Evolutionary conservation across 1,140 invertebrate genomes (phyloP).

Genomic region (Drosophila nigromelanica): DNA sequence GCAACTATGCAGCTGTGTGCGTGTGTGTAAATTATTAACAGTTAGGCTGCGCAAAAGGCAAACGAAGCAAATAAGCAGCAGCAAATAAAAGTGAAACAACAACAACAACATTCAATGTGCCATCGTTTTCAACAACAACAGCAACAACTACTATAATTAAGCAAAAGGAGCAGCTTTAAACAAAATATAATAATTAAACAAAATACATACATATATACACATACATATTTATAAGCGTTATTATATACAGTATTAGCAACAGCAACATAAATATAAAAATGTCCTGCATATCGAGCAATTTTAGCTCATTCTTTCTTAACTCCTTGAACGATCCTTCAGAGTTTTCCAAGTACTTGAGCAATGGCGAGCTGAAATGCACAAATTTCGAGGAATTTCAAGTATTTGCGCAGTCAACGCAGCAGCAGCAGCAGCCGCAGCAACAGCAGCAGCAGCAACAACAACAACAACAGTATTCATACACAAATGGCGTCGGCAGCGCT

Average conservation of each 20-base stretch:
- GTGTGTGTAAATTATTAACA: slow-evolving; percentile 51
- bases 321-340: slow-evolving; percentile 83
- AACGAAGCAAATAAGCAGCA: slow-evolving; percentile 29
- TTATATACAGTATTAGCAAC: slow-evolving; percentile 67
- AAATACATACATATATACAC: slow-evolving; percentile 38
- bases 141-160: slow-evolving; percentile 32
- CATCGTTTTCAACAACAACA: slow-evolving; percentile 38
- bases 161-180: slow-evolving; percentile 55
- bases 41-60: slow-evolving; percentile 32
- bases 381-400: slow-evolving; percentile 83
- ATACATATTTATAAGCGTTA: slow-evolving; percentile 28
- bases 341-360: slow-evolving; percentile 84
- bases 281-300: slow-evolving; percentile 84
- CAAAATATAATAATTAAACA: slow-evolving; percentile 47
- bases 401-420: slow-evolving; percentile 64
- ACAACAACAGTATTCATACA: slow-evolving; percentile 42
- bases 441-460: slow-evolving; percentile 42
- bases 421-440: slow-evolving; percentile 50
- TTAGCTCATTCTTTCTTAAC: slow-evolving; percentile 83
- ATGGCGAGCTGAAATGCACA: slow-evolving; percentile 81
- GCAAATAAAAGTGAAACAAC: slow-evolving; percentile 29
- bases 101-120: slow-evolving; percentile 49
- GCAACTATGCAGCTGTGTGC: slow-evolving; percentile 45
- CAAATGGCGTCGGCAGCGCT: slow-evolving; percentile 30
- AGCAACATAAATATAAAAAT: slow-evolving; percentile 61